Evolutionary conservation across 2,113 vertebrate genomes (phyloP).

Genomic region (Tragelaphus scriptus): DNA sequence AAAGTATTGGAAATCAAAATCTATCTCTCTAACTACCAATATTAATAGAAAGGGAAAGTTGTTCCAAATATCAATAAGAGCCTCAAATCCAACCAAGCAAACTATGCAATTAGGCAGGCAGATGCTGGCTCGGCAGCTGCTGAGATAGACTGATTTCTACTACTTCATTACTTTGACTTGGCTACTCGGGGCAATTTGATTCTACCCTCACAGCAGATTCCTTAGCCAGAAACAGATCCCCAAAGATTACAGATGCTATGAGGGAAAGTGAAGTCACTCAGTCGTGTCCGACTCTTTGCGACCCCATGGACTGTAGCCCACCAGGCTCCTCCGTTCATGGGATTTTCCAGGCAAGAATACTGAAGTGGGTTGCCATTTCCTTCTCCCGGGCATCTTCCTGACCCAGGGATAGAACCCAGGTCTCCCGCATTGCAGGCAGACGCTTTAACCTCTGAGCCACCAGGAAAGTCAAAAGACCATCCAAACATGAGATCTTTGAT

Average conservation of each 20-base stretch:
- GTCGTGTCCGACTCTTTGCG: no score
- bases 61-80: background rate
- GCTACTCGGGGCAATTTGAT: background rate
- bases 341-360: no score
- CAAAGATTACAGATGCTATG: background rate
- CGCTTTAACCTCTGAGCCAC: no score
- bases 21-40: background rate
- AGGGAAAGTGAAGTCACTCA: background rate
- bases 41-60: background rate
- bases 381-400: no score
- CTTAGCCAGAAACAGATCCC: constrained; percentile 6
- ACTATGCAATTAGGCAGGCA: constrained; percentile 1
- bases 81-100: constrained; percentile 18
- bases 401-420: no score
- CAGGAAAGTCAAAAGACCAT: background rate
- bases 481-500: background rate
- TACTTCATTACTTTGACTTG: background rate
- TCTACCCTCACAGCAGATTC: background rate
- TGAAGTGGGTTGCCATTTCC: no score
- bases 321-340: no score
- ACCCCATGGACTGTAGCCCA: no score
- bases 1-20: background rate
- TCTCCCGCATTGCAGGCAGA: no score
- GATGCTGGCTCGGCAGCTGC: background rate
- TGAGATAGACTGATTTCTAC: background rate